Evolutionary conservation across 2,113 vertebrate genomes (phyloP).

Genomic region (Papio anubis): DNA sequence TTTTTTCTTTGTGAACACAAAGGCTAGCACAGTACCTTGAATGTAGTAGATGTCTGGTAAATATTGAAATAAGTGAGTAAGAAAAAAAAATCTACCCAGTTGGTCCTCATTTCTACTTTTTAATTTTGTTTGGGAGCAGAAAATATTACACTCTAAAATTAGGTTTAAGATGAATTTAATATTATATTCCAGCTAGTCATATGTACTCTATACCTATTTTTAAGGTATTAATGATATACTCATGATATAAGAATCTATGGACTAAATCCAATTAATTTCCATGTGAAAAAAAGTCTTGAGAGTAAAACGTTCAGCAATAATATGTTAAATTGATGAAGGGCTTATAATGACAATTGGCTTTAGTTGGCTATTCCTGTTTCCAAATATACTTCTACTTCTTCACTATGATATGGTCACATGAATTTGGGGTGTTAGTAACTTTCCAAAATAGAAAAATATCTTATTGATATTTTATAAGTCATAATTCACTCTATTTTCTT

Average conservation of each 20-base stretch:
- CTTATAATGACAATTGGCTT: not conserved
- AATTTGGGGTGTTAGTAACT: not conserved
- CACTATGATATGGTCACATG: not conserved
- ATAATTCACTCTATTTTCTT: not conserved
- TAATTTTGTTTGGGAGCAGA: not conserved
- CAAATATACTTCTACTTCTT: not conserved
- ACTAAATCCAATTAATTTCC: not conserved
- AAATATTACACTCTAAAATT: not conserved
- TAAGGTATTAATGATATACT: not conserved
- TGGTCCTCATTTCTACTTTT: not conserved
- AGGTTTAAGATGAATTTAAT: not conserved
- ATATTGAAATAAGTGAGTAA: not conserved
- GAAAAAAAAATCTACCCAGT: not conserved
- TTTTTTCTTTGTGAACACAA: not conserved
- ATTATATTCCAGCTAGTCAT: not conserved
- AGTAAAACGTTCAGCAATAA: not conserved
- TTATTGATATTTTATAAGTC: not conserved
- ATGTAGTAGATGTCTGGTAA: not conserved
- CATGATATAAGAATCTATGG: not conserved
- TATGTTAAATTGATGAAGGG: not conserved
- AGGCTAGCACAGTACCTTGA: not conserved
- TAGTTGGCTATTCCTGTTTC: not conserved
- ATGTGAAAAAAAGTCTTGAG: not conserved
- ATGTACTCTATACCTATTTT: not conserved
- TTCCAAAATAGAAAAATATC: not conserved